A percentile compares a stretch with the other conserved stretches of the same genome.
These are phyloP conservation scores for Nasonovia ribisnigri DNA, from an alignment of 2,888 invertebrate genomes.

Conservation along the genomic window DNA sequence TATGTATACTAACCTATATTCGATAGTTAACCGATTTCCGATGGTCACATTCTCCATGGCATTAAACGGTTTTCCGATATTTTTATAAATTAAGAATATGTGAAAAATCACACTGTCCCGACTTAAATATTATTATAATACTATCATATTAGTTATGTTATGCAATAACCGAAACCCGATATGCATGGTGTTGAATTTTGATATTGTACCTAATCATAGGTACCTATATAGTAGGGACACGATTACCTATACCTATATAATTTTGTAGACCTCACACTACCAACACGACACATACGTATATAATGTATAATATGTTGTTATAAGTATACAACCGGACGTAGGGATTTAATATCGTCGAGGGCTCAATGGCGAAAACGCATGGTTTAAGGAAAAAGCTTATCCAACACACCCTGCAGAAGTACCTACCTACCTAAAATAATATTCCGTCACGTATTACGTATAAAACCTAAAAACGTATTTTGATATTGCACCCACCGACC, in stretches of 20 bases:
- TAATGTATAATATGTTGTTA: neutral
- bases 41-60: neutral
- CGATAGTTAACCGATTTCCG: neutral
- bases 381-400: slow-evolving; percentile 1
- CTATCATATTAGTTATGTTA: neutral
- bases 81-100: neutral
- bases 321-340: neutral
- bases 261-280: neutral
- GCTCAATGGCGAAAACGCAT: neutral
- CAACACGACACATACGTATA: neutral
- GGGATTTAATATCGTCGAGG: neutral
- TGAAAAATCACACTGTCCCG: neutral
- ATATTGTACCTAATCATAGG: neutral
- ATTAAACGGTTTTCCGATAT: neutral
- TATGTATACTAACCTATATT: no score
- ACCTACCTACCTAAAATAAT: neutral
- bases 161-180: neutral
- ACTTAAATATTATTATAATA: neutral
- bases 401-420: neutral
- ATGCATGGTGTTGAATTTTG: neutral
- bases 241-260: neutral
- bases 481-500: neutral
- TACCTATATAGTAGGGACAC: neutral
- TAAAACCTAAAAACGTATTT: neutral
- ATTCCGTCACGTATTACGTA: neutral